phyloP scores from a whole-genome alignment of 2,888 invertebrate species.

The Didymodactylos carnosus region DNA sequence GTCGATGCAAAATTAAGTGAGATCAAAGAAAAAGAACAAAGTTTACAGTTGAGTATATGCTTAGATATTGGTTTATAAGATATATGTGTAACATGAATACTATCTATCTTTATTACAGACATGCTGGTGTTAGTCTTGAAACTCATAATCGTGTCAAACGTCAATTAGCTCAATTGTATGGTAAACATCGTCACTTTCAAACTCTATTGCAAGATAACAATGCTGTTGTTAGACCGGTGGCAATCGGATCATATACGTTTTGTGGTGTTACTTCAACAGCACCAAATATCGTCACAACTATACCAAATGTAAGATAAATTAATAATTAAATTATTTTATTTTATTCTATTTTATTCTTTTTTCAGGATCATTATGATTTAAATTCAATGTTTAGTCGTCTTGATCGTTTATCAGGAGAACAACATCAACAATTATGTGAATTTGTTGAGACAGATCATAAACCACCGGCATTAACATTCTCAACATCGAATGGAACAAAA shows the following conservation, averaged over 20 bases:
- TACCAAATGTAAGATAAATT: background rate
- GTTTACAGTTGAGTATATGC: background rate
- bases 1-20: background rate
- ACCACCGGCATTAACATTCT: too few species aligned
- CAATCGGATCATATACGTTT: too few species aligned
- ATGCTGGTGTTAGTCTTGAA: background rate
- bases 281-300: too few species aligned
- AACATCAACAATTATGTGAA: background rate
- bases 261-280: too few species aligned
- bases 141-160: background rate
- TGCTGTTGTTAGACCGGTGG: too few species aligned
- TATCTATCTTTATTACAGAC: background rate
- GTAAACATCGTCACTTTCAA: background rate
- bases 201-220: background rate
- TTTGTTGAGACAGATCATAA: too few species aligned
- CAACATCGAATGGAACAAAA: too few species aligned
- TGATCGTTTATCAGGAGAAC: background rate
- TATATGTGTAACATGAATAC: too few species aligned
- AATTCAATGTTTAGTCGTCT: background rate
- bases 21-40: background rate
- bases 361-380: background rate
- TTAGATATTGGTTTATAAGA: too few species aligned
- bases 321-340: background rate
- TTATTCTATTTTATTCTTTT: background rate
- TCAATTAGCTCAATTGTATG: background rate